Conservation (phyloP, 2,888 invertebrate species). For the Bruchidius siliquastri region DNA sequence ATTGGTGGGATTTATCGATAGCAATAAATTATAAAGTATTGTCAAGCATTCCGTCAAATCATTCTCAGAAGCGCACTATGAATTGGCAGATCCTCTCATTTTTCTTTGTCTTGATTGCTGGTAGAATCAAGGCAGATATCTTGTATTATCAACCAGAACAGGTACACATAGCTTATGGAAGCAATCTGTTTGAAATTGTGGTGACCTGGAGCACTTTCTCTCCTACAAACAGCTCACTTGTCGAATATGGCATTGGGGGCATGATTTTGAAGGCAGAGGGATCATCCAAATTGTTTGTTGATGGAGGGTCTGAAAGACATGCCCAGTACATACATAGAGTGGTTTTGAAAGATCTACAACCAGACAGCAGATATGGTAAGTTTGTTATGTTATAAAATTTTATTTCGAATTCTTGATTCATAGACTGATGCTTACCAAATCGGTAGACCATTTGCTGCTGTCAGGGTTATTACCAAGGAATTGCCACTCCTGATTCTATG, state of each 20-base stretch:
- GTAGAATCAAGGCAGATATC: slow-evolving; percentile 10
- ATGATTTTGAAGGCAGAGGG: slow-evolving; percentile 56
- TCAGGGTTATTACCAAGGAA: too few species aligned
- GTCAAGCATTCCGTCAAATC: neutral
- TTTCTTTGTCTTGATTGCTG: neutral
- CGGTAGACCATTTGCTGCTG: too few species aligned
- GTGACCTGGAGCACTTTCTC: slow-evolving; percentile 81
- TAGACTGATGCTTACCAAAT: too few species aligned
- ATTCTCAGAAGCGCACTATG: neutral
- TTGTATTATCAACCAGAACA: slow-evolving; percentile 61
- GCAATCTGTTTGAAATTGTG: slow-evolving; percentile 62
- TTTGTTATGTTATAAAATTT: slow-evolving; percentile 18
- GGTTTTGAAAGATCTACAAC: slow-evolving; percentile 55
- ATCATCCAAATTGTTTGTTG: slow-evolving; percentile 60
- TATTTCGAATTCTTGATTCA: neutral
- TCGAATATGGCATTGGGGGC: slow-evolving; percentile 68
- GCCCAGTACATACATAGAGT: slow-evolving; percentile 78
- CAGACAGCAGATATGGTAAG: slow-evolving; percentile 61
- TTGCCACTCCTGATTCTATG: too few species aligned
- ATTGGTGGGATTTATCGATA: neutral
- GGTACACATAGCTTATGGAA: slow-evolving; percentile 63
- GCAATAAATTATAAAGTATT: neutral
- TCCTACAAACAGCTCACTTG: slow-evolving; percentile 61
- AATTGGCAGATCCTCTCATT: neutral
- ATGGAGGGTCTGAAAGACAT: slow-evolving; percentile 63